A percentile compares a stretch with the other conserved stretches of the same genome.
phyloP scores from a whole-genome alignment of 2,113 vertebrate genomes.

The Piaya cayana region DNA sequence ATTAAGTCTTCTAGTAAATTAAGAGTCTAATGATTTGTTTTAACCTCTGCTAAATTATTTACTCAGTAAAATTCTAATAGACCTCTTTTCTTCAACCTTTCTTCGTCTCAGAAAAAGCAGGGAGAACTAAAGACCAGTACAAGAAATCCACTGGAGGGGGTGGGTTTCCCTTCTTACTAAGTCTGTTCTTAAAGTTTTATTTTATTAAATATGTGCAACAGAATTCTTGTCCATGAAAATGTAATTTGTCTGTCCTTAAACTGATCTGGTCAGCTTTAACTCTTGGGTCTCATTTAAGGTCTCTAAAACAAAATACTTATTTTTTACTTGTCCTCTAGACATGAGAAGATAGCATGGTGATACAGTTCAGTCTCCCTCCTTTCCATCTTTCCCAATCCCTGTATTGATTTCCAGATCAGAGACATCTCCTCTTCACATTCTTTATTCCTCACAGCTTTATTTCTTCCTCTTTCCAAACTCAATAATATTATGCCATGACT shows the following conservation, averaged over 20 bases:
- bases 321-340: background rate
- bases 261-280: background rate
- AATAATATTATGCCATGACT: background rate
- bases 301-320: background rate
- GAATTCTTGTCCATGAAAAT: background rate
- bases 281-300: background rate
- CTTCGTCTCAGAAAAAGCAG: background rate
- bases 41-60: background rate
- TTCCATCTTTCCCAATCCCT: background rate
- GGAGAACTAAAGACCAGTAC: background rate
- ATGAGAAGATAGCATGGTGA: background rate
- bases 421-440: background rate
- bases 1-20: background rate
- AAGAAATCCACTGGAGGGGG: background rate
- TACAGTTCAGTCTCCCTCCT: background rate
- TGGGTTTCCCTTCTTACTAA: fast-evolving
- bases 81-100: background rate
- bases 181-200: background rate
- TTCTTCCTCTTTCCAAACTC: background rate
- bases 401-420: background rate
- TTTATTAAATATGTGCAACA: background rate
- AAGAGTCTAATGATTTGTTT: background rate
- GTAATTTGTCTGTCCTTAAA: background rate
- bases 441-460: background rate
- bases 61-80: background rate